phyloP scores from a whole-genome alignment of 2,888 invertebrate species.

The Monopis laevigella region DNA sequence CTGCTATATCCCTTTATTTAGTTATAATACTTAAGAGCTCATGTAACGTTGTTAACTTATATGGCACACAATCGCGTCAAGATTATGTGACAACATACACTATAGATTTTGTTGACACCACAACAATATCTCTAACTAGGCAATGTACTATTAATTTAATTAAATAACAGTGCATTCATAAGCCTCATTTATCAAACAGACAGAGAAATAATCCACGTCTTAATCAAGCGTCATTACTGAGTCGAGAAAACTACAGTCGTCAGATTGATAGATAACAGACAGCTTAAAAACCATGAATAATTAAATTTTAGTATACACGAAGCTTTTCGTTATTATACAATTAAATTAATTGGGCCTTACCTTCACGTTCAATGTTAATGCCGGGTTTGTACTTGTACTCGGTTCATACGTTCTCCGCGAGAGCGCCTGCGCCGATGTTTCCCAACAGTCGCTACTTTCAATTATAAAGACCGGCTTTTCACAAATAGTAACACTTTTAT shows the following conservation, averaged over 20 bases:
- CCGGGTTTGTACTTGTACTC: too few species aligned
- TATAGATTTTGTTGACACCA: too few species aligned
- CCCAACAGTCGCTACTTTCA: conserved; percentile 52
- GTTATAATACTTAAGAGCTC: too few species aligned
- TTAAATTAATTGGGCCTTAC: conserved; percentile 30
- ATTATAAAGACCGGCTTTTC: conserved; percentile 41
- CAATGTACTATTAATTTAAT: too few species aligned
- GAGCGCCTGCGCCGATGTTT: conserved; percentile 11
- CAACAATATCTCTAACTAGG: too few species aligned
- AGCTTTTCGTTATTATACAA: conserved; percentile 3
- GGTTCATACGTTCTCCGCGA: not conserved
- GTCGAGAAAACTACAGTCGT: conserved; percentile 1
- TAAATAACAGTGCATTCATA: not conserved
- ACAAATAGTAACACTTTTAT: conserved; percentile 41
- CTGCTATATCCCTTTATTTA: too few species aligned
- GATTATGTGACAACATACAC: too few species aligned
- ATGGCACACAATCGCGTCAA: too few species aligned
- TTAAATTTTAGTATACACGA: not conserved
- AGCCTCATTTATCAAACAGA: not conserved
- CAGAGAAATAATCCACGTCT: conserved; percentile 3
- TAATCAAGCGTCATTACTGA: not conserved
- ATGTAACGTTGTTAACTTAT: too few species aligned
- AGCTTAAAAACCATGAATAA: conserved; percentile 1
- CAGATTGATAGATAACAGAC: conserved; percentile 1
- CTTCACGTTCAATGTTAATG: conserved; percentile 52